Evolutionary conservation across 2,113 vertebrate species (phyloP), one percentile per base, ranked within the genome.

Genomic region (Peromyscus polionotus): DNA sequence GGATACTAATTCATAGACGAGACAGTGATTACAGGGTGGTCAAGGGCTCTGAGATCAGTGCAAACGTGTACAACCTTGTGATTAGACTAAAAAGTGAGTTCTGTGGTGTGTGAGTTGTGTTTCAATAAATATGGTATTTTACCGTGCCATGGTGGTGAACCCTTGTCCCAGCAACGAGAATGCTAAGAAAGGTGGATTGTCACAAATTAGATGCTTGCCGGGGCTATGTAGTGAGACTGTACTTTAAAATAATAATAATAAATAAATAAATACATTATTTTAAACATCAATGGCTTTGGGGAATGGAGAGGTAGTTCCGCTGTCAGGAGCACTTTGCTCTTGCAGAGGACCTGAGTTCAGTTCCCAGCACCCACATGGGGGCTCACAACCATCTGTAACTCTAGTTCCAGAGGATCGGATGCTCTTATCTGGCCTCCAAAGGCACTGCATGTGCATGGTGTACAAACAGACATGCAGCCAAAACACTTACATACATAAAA

Each of bases 111-210:
- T 39, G 19, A 80, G 11, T 61, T 61, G 51, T 33, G 51, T 42
- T 39, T 94, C 42, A 90, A 73, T 51, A 88, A 92, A 77, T 91
- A 45, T 88, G 20, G 20, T 84, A 24, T 61, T 68, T 70, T 51
- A 75, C 42, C 7, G 1, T 88, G 22, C 33, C 67, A 42, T 59
- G 36, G 57, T 57, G 67, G 7, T 51, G 26, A 24, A 54, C 2
- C n/a, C 48, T 16, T 72, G 8, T 57, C 33, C 51, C 33, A 10
- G 67, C 48, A 72, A 33, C 8, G 5, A 70, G 48, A 42, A 72
- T 20, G 20, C 45, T 54, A 12, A 72, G 33, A 31, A 36, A 57
- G 36, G 48, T 33, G 8, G 31, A 54, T 36, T 81, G 33, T n/a
- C 19, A 7, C 11, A 81, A 72, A 8, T 31, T 45, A 28, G 59